Base-by-base conservation (phyloP, 2,888 invertebrate genomes). In the Philereme transversata region DNA sequence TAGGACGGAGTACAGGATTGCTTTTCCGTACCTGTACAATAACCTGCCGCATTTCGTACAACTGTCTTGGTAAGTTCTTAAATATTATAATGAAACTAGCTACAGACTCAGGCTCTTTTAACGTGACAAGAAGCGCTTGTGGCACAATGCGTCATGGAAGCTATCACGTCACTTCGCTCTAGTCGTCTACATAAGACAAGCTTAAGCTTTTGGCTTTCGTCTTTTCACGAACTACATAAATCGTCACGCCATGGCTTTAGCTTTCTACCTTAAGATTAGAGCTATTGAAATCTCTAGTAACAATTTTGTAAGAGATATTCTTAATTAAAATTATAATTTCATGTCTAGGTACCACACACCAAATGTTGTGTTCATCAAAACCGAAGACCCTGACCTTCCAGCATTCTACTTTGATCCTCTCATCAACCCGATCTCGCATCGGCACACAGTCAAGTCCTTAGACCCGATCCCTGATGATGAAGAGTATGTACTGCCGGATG, bases 361-460 rank as follows among this genome's bases (percentile, higher is more conserved):
- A 34, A 99, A 99, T 86, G 99, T 99, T 5, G 99, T 99, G 0
- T 99, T 97, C 87, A 99, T 99, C 77, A 99, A 99, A 93, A 99
- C 99, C 0, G 99, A 99, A 92, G 99, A 99, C 94, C 99, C 99
- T 5, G 99, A 99, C 90, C 93, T 99, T 59, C 99, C 99, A 41
- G 99, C 99, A 0, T 99, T 99, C 88, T 99, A 99, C 87, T 99
- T 99, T 90, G 99, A 99, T 93, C 99, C 99, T 0, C 93, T 99
- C 51, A 99, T 99, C 82, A 99, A 99, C 90, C 99, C 99, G 0
- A 99, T 99, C 74, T 98, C 99, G 1, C 99, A 99, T 82, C 94
- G 98, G 56, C 97, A 98, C 87, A 95, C 97, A 0, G 94, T 97
- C 0, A 97, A 97, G 93, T 94, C 94, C 5, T 88, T 96, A 50